Evolutionary conservation across 2,888 invertebrate species (phyloP).

Genomic region (Acrobasis consociella): DNA sequence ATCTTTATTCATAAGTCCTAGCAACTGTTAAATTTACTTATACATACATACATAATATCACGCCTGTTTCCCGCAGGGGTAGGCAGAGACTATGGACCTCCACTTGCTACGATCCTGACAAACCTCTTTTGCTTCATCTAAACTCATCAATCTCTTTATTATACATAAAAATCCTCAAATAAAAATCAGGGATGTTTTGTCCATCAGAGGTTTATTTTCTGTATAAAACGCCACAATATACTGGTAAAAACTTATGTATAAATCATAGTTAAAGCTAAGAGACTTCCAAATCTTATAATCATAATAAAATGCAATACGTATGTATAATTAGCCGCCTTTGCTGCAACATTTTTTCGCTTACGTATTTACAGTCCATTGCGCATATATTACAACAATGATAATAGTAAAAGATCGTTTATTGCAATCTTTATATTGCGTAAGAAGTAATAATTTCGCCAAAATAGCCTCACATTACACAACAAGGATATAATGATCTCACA

Average conservation of each 20-base stretch:
- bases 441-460: constrained; percentile 28
- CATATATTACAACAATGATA: constrained; percentile 23
- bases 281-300: constrained; percentile 27
- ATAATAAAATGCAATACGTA: constrained; percentile 27
- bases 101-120: no score
- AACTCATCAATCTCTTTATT: no score
- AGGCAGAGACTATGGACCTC: no score
- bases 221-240: constrained; percentile 29
- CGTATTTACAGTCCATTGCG: not conserved
- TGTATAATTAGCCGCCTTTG: constrained; percentile 6
- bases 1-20: no score
- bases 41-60: no score
- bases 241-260: constrained; percentile 29
- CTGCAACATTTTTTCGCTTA: constrained; percentile 1
- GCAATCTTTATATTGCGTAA: constrained; percentile 28
- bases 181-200: constrained; percentile 17
- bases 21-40: no score
- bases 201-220: constrained; percentile 26
- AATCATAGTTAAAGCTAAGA: constrained; percentile 32
- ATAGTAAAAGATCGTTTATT: constrained; percentile 26
- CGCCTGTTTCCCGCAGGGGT: no score
- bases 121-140: no score
- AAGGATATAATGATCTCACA: constrained; percentile 45
- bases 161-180: not conserved
- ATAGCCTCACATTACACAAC: constrained; percentile 40